phyloP scores from a whole-genome alignment of 2,797 vertebrate species.

The Cheirogaleus major region DNA sequence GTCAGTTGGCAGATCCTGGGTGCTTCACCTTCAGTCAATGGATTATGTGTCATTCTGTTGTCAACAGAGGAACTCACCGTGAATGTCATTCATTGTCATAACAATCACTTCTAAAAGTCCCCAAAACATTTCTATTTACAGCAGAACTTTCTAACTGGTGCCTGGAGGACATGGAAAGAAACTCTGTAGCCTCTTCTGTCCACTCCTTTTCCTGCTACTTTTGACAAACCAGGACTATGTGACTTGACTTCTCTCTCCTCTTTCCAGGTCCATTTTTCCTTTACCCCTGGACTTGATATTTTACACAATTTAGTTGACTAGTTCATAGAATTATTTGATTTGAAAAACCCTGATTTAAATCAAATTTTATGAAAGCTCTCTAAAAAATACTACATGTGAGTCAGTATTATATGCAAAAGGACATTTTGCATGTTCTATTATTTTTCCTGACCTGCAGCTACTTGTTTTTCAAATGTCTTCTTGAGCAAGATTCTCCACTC shows the following conservation, averaged over 20 bases:
- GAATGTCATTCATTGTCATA: background rate
- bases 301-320: background rate
- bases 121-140: background rate
- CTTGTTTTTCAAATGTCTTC: background rate
- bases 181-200: accelerated
- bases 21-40: accelerated
- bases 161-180: background rate
- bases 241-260: background rate
- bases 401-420: background rate
- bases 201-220: background rate
- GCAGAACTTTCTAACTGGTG: background rate
- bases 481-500: background rate
- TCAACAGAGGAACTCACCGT: background rate
- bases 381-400: background rate
- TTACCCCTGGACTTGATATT: background rate
- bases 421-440: background rate
- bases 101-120: background rate
- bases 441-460: background rate
- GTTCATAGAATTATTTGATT: background rate
- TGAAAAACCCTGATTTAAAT: background rate
- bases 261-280: background rate
- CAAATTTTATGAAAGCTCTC: background rate
- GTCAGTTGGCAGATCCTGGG: accelerated
- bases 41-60: background rate
- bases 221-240: background rate